A percentile compares a stretch with the other conserved stretches of the same genome.
These are phyloP conservation scores for Iphiclides podalirius DNA, from an alignment of 2,888 invertebrate genomes.

Conservation along the genomic window DNA sequence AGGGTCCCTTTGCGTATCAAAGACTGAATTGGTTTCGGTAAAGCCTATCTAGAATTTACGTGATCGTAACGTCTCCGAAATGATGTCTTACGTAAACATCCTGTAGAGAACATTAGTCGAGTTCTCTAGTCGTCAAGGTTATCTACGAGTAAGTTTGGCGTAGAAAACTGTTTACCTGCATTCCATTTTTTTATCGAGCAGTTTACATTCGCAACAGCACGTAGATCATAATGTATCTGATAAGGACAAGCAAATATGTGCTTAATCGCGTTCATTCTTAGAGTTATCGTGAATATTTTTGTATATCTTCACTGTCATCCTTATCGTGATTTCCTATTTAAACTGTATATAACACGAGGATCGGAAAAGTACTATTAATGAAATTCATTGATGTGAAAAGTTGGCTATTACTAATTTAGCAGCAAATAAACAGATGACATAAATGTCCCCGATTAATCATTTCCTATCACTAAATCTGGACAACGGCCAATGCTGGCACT, in stretches of 20 bases:
- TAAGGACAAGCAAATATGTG: slow-evolving; percentile 17
- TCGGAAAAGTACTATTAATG: no score
- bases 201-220: slow-evolving; percentile 36
- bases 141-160: slow-evolving; percentile 37
- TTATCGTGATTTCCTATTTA: slow-evolving; percentile 25
- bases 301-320: slow-evolving; percentile 26
- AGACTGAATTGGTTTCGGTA: slow-evolving; percentile 23
- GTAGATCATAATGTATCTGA: slow-evolving; percentile 16
- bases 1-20: not conserved
- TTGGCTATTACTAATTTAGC: not conserved
- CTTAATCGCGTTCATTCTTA: slow-evolving; percentile 19
- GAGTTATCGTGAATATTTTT: slow-evolving; percentile 37
- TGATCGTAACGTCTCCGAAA: slow-evolving; percentile 31
- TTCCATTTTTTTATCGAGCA: slow-evolving; percentile 34
- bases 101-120: slow-evolving; percentile 54
- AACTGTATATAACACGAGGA: not conserved
- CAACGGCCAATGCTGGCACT: slow-evolving; percentile 44
- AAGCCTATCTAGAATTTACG: slow-evolving; percentile 30
- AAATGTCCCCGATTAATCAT: slow-evolving; percentile 5
- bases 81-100: slow-evolving; percentile 54
- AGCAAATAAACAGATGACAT: not conserved
- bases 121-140: slow-evolving; percentile 63
- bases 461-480: slow-evolving; percentile 39
- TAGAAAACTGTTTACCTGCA: slow-evolving; percentile 46
- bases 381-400: no score